Evolutionary conservation across 2,113 vertebrate species (phyloP).

Genomic region (Microcebus griseorufus): DNA sequence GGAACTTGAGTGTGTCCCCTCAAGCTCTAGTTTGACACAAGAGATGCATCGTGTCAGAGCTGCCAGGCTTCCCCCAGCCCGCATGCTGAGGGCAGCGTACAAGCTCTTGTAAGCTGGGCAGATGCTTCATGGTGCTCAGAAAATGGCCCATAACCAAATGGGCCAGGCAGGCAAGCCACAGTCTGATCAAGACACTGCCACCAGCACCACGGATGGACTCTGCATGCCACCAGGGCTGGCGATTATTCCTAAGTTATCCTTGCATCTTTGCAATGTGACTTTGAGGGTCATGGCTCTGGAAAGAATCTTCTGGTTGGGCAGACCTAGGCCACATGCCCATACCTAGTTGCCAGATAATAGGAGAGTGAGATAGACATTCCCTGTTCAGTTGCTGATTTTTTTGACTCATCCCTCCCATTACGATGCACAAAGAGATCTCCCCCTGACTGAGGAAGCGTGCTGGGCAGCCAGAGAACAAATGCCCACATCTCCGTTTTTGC

Average conservation of each 20-base stretch:
- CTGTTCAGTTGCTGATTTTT: neutral
- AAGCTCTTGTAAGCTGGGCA: neutral
- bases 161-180: neutral
- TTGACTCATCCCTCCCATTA: neutral
- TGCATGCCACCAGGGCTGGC: too few relatives aligned
- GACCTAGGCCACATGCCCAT: neutral
- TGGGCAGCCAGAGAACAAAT: neutral
- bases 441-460: neutral
- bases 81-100: neutral
- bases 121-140: neutral
- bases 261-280: neutral
- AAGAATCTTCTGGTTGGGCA: neutral
- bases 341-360: neutral
- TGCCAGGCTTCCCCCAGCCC: neutral
- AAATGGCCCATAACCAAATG: neutral
- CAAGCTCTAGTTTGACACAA: neutral
- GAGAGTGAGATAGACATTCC: neutral
- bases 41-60: neutral
- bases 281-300: neutral
- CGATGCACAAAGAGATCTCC: neutral
- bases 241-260: neutral
- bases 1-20: neutral
- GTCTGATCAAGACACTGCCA: neutral
- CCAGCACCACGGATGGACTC: neutral
- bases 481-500: neutral